Conservation (phyloP, 2,888 invertebrate genomes). For the Idaea dimidiata region DNA sequence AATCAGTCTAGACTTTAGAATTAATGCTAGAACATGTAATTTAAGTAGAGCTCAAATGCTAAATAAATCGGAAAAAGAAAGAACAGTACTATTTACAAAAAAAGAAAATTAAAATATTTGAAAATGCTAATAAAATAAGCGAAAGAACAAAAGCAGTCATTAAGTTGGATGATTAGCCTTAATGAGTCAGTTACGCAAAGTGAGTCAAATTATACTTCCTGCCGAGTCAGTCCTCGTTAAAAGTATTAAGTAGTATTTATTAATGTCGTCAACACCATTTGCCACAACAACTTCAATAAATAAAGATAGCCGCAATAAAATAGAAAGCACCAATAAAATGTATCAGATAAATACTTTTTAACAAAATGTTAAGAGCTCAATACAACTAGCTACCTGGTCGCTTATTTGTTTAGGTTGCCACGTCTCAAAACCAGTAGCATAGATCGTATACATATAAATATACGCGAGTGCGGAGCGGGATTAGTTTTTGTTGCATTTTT, state of each 20-base stretch:
- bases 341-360: conserved; percentile 71
- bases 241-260: conserved; percentile 14
- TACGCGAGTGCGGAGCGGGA: conserved; percentile 51
- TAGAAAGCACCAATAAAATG: conserved; percentile 51
- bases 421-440: conserved; percentile 77
- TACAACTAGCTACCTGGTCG: conserved; percentile 74
- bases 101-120: conserved; percentile 5
- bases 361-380: conserved; percentile 66
- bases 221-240: conserved; percentile 30
- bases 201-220: conserved; percentile 51
- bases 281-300: conserved; percentile 15
- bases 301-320: conserved; percentile 22
- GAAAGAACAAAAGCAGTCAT: conserved; percentile 15
- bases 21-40: conserved; percentile 17
- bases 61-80: background rate
- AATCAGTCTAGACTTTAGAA: conserved; percentile 22
- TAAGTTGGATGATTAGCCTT: conserved; percentile 50
- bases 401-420: conserved; percentile 77
- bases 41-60: conserved; percentile 16
- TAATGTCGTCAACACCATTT: conserved; percentile 6
- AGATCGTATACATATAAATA: conserved; percentile 60
- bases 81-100: background rate
- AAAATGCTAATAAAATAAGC: background rate
- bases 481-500: conserved; percentile 72
- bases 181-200: conserved; percentile 42